Percentiles rank a stretch among this genome's conserved stretches.
phyloP scores from a whole-genome alignment of 2,888 invertebrate genomes.

The Ophion ventricosus region DNA sequence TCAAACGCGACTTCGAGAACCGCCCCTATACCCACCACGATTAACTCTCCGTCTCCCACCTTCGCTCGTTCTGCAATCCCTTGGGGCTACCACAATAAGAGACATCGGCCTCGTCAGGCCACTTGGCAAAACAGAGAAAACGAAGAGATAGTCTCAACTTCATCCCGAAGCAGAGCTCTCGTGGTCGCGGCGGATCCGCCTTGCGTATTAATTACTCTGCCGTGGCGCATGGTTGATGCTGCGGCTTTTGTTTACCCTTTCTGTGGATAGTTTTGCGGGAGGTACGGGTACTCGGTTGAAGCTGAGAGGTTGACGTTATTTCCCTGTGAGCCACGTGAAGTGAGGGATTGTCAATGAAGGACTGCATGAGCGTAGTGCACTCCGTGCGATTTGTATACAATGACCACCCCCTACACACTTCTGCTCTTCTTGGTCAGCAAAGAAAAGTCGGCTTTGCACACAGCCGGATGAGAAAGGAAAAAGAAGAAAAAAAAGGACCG shows the following conservation, averaged over 20 bases:
- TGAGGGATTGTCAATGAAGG: constrained; percentile 41
- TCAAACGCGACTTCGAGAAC: constrained; percentile 72
- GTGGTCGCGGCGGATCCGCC: constrained; percentile 39
- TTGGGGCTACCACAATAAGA: constrained; percentile 14
- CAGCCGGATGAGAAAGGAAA: constrained; percentile 37
- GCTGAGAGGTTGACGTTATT: constrained; percentile 46
- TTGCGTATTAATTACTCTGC: constrained; percentile 66
- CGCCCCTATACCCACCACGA: constrained; percentile 53
- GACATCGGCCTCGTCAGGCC: neutral
- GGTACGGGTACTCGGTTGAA: constrained; percentile 20
- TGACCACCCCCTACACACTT: constrained; percentile 29
- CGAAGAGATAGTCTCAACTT: constrained; percentile 23
- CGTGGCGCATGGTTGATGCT: constrained; percentile 39
- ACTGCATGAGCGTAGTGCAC: constrained; percentile 27
- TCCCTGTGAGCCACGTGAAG: constrained; percentile 25
- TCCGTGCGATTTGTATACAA: constrained; percentile 37
- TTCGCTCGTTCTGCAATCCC: constrained; percentile 37
- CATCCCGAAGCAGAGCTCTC: constrained; percentile 46
- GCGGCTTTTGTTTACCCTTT: constrained; percentile 62
- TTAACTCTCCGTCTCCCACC: constrained; percentile 26
- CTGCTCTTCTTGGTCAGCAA: constrained; percentile 56
- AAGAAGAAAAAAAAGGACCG: constrained; percentile 56
- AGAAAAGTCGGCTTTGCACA: constrained; percentile 43
- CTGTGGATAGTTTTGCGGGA: constrained; percentile 9
- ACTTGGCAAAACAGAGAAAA: constrained; percentile 11